A percentile compares a stretch with the other conserved stretches of the same genome.
Evolutionary conservation across 2,113 vertebrate genomes (phyloP).

Genomic region (Zosterops hypoxanthus): DNA sequence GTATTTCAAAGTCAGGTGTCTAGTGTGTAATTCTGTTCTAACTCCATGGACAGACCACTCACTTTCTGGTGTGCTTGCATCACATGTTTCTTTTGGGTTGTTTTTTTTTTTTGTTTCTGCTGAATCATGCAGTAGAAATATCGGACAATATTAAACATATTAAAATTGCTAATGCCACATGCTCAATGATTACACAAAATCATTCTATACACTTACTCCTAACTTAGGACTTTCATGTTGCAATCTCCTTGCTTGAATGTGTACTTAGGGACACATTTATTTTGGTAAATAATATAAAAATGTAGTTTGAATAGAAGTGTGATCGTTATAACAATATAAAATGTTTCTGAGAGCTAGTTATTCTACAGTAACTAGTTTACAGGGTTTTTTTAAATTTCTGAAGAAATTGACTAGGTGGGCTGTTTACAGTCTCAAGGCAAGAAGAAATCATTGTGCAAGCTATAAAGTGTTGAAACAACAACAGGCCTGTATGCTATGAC

Average conservation of each 20-base stretch:
- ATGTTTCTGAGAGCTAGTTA: neutral
- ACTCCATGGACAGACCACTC: neutral
- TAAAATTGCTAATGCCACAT: neutral
- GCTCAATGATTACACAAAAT: neutral
- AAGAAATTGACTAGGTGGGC: neutral
- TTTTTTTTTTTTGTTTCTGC: neutral
- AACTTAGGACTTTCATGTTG: neutral
- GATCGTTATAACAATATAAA: neutral
- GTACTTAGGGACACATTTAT: neutral
- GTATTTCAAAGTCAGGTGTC: neutral
- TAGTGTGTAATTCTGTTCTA: neutral
- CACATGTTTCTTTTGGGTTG: neutral
- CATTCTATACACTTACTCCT: neutral
- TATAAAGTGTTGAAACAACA: neutral
- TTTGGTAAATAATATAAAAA: neutral
- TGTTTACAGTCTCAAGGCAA: neutral
- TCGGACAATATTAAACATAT: neutral
- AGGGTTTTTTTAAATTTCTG: neutral
- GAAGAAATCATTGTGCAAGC: neutral
- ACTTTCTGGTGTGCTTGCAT: neutral
- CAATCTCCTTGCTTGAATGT: neutral
- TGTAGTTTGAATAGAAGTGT: neutral
- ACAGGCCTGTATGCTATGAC: neutral
- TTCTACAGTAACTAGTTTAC: neutral
- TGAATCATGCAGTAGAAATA: neutral